Evolutionary conservation across 2,797 vertebrate species (phyloP), one percentile per base, ranked within the genome.

Genomic region (Mycteria americana): DNA sequence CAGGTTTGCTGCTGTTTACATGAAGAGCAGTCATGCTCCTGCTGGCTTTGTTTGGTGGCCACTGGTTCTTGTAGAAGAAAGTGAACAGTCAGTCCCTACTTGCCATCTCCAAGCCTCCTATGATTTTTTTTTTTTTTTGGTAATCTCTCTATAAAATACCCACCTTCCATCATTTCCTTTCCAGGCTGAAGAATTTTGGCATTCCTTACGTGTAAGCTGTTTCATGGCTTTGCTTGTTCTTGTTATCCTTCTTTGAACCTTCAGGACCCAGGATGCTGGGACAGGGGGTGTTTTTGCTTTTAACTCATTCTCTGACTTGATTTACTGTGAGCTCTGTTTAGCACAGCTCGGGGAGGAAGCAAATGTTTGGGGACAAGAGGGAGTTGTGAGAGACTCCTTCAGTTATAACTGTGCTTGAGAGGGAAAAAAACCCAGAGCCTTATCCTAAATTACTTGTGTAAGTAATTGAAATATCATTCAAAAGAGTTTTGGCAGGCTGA

Each of bases 131-230:
- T 56, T 41, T 31, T 33, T 17, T 17, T 64, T 28, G 21, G 3
- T 43, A 51, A 8, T 41, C 27, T 78, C 18, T 59, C 17, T 63
- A 2, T 60, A 11, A 48, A 88, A 72, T 50, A 56, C 5, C 2
- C 9, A 2, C 41, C 23, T 82, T 93, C 13, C 13, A 28, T 46
- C 0, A 9, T 70, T 82, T 79, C 10, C 21, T 79, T 54, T 85
- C 37, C 28, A 67, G 35, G 15, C 19, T 37, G 30, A 56, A 46
- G 45, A 45, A 24, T 11, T 79, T 79, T 0, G 0, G 10, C 8
- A 28, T 67, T 92, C 53, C 31, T 59, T 59, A 41, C 1, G 0
- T 30, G 4, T 64, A 23, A 73, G 9, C 31, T 62, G 5, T 53
- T 90, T 35, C 6, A 23, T 67, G 53, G 31, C 37, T 80, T 86